These are phyloP conservation scores for Smittia aterrima DNA, from an alignment of 2,888 invertebrate genomes.

Conservation along the genomic window DNA sequence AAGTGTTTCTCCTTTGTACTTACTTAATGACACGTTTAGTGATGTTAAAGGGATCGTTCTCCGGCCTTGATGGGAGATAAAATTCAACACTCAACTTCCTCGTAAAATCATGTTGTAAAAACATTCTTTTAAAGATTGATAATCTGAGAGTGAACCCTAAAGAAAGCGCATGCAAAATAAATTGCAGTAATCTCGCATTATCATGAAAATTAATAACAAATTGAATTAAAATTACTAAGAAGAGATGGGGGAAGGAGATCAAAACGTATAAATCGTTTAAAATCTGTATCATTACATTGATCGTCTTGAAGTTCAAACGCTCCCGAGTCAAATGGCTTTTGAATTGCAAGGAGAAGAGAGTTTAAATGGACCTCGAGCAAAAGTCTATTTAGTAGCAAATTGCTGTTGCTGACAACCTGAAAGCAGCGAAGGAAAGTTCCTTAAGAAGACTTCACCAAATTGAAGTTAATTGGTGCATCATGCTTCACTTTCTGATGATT, in stretches of 20 bases:
- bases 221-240: conserved; percentile 28
- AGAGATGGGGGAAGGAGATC: neutral
- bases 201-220: conserved; percentile 34
- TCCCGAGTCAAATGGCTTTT: neutral
- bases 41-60: no score
- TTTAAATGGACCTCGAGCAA: neutral
- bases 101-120: neutral
- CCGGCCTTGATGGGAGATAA: no score
- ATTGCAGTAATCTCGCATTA: neutral
- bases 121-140: no score
- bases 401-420: neutral
- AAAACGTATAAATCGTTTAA: neutral
- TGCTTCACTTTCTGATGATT: conserved; percentile 28
- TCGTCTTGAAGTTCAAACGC: neutral
- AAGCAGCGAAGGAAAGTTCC: neutral
- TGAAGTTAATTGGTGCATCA: conserved; percentile 26
- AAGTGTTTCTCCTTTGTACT: no score
- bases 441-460: conserved; percentile 22
- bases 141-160: no score
- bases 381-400: neutral
- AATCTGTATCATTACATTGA: conserved; percentile 8
- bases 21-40: no score
- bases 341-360: no score
- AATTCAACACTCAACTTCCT: neutral
- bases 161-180: neutral